Base-by-base conservation (phyloP, 2,797 vertebrate species). In the Danio choprae region DNA sequence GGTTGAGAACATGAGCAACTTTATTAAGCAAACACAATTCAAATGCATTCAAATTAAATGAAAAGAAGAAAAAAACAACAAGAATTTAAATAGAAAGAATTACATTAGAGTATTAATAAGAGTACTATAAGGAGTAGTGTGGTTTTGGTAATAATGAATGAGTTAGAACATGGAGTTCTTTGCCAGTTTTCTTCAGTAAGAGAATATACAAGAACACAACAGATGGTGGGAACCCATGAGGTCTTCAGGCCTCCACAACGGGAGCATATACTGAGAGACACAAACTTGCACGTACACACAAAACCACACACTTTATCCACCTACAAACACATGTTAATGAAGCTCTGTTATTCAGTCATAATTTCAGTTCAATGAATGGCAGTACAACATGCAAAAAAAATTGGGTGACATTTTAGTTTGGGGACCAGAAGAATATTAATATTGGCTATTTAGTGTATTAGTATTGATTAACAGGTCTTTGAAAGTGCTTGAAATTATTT, bases 171-270 rank as follows among this genome's bases (percentile, higher is more conserved):
- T 81, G 82, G 86, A 86, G 86, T 67, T 60, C 65, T 44, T 55
- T 58, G 81, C 88, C 73, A 85, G 90, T 91, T 92, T 92, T 43
- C 46, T 41, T 90, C 86, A 89, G 84, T 87, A 85, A 90, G 86
- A 72, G 74, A 79, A 74, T 71, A 75, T 51, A 72, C 51, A 41
- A 88, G 90, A 91, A 94, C 91, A 94, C 74, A 91, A 90, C 93
- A 94, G 94, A 95, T 94, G 94, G 94, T 86, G 81, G 81, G 81
- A 79, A 86, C 90, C 88, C 89, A 87, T 85, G 87, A 73, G 89
- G 92, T 90, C 87, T 89, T 89, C 89, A 82, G 87, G 87, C 85
- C 83, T 84, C 85, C 89, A 83, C 91, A 89, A 87, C 87, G 53
- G 86, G 91, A 88, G 83, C 59, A 84, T 69, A 82, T 60, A 76